Evolutionary conservation across 2,888 invertebrate species (phyloP), one percentile per base, ranked within the genome.

Genomic region (Cerastis rubricosa): DNA sequence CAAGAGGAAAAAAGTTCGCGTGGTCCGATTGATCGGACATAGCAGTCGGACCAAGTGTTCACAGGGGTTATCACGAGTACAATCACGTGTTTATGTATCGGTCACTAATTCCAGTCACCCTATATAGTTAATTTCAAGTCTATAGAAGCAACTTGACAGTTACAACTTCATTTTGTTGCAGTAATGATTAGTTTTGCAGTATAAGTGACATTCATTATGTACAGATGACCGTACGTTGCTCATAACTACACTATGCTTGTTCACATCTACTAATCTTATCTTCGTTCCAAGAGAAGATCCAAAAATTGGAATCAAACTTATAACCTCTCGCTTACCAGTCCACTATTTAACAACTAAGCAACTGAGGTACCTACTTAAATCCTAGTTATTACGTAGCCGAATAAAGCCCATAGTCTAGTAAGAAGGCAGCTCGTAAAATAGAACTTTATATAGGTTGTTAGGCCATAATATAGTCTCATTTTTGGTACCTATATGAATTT

Each of bases 351-450:
- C 14, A 0, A 47, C n/a, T 19, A 45, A 35, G 3, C 43, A 40
- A n/a, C n/a, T 64, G 7, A 40, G 22, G 14, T 63, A 14, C 14
- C 22, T n/a, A 29, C 17, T 51, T 17, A 73, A 80, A 64, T 49
- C 14, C 14, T 11, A 43, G 64, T 57, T 54, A 57, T n/a, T 49
- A 3, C 43, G 25, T 22, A 45, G 14, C 35, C 22, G 5, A 43
- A 43, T 43, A 47, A 17, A 57, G n/a, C 22, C 57, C 14, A 64
- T 29, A 14, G 45, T 54, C 47, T 49, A 35, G 22, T 65, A 35
- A 29, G 17, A 49, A 64, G n/a, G 11, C 1, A 35, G 22, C 11
- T 74, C 81, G 35, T 78, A 51, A 78, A 78, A 51, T 65, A 74
- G 22, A 25, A 43, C 12, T 64, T 57, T 78, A 57, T 57, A 19